Evolutionary conservation across 2,888 invertebrate genomes (phyloP).

Genomic region (Maniola hyperantus): DNA sequence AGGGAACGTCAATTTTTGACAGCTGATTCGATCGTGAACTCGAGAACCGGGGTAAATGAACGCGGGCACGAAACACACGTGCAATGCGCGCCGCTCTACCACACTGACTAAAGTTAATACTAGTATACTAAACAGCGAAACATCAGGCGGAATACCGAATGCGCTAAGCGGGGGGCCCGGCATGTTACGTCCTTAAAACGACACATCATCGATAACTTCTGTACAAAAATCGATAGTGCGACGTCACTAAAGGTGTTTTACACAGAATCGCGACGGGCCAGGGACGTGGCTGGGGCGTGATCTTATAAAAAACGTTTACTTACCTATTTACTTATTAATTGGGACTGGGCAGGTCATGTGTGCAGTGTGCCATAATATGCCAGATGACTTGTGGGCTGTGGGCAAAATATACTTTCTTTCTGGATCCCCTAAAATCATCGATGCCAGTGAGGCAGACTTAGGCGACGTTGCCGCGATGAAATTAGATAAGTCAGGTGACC

Average conservation of each 20-base stretch:
- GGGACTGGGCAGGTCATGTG: too few species aligned
- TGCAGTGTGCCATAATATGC: too few species aligned
- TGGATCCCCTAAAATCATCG: too few species aligned
- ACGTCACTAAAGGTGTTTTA: conserved; percentile 36
- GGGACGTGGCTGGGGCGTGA: background rate
- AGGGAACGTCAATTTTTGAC: conserved; percentile 73
- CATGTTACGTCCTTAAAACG: conserved; percentile 61
- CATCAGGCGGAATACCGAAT: conserved; percentile 31
- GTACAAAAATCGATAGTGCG: conserved; percentile 43
- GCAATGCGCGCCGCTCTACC: conserved; percentile 63
- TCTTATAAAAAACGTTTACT: background rate
- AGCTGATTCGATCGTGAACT: conserved; percentile 66
- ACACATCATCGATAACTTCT: conserved; percentile 68
- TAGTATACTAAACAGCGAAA: conserved; percentile 29
- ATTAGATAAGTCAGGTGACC: too few species aligned
- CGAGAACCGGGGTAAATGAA: conserved; percentile 54
- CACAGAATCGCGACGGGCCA: background rate
- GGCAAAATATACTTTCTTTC: too few species aligned
- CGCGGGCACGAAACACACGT: conserved; percentile 56
- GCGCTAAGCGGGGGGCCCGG: conserved; percentile 62
- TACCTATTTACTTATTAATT: background rate
- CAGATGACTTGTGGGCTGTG: too few species aligned
- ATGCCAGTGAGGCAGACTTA: too few species aligned
- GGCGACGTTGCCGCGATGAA: too few species aligned
- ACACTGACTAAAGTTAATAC: conserved; percentile 55